These are phyloP conservation scores for Etheostoma perlongum DNA, from an alignment of 2,797 vertebrate species.

Conservation along the genomic window DNA sequence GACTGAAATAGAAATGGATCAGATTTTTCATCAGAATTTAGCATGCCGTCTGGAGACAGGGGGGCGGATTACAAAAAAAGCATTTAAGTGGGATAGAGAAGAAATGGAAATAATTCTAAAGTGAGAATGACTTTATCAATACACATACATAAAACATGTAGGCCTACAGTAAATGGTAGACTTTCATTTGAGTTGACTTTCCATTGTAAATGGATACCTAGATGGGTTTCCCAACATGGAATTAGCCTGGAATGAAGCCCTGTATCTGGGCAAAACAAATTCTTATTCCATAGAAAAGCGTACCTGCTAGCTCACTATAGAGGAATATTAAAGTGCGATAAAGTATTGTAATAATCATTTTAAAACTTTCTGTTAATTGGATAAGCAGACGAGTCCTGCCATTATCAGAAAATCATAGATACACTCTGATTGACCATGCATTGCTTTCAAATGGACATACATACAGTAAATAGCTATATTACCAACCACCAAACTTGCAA, in stretches of 20 bases:
- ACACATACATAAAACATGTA: neutral
- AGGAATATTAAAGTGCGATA: neutral
- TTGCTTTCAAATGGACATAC: neutral
- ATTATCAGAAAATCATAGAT: neutral
- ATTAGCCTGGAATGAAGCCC: constrained; percentile 34
- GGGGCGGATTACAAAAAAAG: constrained; percentile 22
- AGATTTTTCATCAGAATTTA: constrained; percentile 72
- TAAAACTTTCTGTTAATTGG: neutral
- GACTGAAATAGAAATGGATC: constrained; percentile 82
- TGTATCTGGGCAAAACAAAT: constrained; percentile 42
- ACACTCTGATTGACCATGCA: neutral
- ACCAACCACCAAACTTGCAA: neutral
- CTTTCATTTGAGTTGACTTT: neutral
- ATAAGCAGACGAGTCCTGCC: neutral
- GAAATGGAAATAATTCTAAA: constrained; percentile 15
- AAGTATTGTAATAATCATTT: neutral
- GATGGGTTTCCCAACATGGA: constrained; percentile 20
- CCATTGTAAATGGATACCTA: constrained; percentile 30
- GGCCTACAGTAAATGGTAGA: neutral
- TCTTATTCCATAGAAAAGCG: constrained; percentile 2
- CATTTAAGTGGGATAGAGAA: constrained; percentile 28
- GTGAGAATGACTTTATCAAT: neutral
- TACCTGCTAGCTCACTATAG: neutral
- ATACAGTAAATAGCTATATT: neutral
- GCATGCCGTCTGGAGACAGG: constrained; percentile 42